Evolutionary conservation across 2,113 vertebrate genomes (phyloP).

Genomic region (Sakesphorus luctuosus): DNA sequence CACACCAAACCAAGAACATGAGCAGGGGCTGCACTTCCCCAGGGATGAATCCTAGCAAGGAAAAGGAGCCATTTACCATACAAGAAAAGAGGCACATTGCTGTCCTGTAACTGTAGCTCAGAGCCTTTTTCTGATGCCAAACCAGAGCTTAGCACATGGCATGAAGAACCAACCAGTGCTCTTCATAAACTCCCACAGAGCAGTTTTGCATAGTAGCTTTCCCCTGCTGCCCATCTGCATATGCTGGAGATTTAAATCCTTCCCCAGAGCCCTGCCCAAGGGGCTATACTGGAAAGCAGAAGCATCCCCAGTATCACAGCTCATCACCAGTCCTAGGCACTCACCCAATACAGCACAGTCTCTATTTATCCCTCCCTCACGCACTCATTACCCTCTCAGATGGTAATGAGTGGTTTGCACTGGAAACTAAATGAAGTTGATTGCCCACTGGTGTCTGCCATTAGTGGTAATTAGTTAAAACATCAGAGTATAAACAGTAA

Average conservation of each 20-base stretch:
- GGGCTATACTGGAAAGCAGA: neutral
- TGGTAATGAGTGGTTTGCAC: constrained; percentile 80
- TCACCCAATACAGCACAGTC: neutral
- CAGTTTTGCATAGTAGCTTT: too few species aligned
- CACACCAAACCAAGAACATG: neutral
- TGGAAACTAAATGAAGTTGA: constrained; percentile 97
- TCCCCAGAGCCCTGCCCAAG: neutral
- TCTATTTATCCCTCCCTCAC: constrained; percentile 15
- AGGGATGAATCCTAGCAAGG: neutral
- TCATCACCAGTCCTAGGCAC: neutral
- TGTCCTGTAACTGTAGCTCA: neutral
- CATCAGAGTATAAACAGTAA: constrained; percentile 99
- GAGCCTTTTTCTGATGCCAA: neutral
- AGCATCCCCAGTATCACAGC: neutral
- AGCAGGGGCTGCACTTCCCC: neutral
- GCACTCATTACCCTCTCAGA: constrained; percentile 1
- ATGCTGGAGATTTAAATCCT: neutral
- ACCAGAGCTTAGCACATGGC: neutral
- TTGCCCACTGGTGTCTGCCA: constrained; percentile 93
- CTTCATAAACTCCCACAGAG: neutral
- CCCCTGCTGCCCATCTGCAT: neutral
- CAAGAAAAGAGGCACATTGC: neutral
- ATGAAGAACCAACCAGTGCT: neutral
- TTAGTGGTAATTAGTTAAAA: constrained; percentile 99
- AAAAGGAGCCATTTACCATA: neutral